These are phyloP conservation scores for Rotaria sp. DNA, from an alignment of 2,888 invertebrate species.

Conservation along the genomic window DNA sequence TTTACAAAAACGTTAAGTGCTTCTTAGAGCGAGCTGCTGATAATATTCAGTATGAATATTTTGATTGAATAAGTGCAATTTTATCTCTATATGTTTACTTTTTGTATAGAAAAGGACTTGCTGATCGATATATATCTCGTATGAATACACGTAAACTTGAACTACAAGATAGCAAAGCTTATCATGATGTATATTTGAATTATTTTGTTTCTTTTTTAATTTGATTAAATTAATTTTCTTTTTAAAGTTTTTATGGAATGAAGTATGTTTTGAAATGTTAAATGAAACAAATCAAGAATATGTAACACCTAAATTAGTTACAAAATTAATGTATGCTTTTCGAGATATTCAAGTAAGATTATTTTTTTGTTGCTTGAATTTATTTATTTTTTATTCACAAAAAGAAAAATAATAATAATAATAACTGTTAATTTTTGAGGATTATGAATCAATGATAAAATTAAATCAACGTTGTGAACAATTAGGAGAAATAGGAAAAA, in stretches of 20 bases:
- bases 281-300: background rate
- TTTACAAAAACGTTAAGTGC: background rate
- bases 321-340: slow-evolving; percentile 27
- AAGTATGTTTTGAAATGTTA: background rate
- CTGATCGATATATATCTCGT: slow-evolving; percentile 15
- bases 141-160: background rate
- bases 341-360: slow-evolving; percentile 7
- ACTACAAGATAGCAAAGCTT: background rate
- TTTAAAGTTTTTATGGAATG: slow-evolving; percentile 9
- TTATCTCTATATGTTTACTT: too few species aligned
- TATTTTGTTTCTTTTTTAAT: background rate
- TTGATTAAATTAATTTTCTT: background rate
- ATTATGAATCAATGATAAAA: slow-evolving; percentile 93
- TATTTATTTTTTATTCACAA: too few species aligned
- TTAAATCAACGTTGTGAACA: slow-evolving; percentile 70
- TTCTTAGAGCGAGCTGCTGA: background rate
- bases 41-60: background rate
- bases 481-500: slow-evolving; percentile 56
- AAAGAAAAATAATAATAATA: too few species aligned
- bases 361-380: too few species aligned
- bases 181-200: background rate
- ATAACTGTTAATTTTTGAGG: slow-evolving; percentile 59
- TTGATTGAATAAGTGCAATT: background rate
- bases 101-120: background rate
- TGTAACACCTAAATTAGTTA: background rate